Evolutionary conservation across 64 coral and sea anemone species (phyloP).

Genomic region (Cladopsammia gracilis): DNA sequence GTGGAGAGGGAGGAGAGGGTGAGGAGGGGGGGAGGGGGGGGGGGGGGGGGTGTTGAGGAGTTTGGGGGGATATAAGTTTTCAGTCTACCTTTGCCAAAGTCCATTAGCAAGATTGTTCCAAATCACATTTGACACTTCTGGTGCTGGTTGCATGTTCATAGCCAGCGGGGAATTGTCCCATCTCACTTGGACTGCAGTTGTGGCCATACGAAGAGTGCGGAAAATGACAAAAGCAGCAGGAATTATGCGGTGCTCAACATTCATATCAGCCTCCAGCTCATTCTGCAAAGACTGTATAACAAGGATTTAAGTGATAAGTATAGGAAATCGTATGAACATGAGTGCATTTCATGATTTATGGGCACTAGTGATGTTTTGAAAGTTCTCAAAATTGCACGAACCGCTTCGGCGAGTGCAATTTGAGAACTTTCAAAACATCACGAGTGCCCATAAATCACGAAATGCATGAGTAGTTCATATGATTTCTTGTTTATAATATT

Average conservation of each 20-base stretch:
- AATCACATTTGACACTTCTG: conserved; percentile 52
- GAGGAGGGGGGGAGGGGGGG: background rate
- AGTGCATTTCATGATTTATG: no score
- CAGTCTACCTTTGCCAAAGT: conserved; percentile 29
- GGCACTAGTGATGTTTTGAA: no score
- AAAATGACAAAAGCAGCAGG: conserved; percentile 66
- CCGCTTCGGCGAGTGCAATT: no score
- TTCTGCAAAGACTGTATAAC: background rate
- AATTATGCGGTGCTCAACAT: conserved; percentile 21
- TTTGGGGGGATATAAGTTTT: no score
- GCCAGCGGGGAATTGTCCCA: conserved; percentile 49
- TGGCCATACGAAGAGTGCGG: conserved; percentile 48
- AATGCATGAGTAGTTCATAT: no score
- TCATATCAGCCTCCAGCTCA: conserved; percentile 32
- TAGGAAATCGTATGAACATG: no score
- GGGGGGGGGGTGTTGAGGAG: no score
- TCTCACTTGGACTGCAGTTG: conserved; percentile 34
- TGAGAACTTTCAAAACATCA: no score
- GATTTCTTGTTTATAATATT: no score
- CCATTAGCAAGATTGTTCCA: conserved; percentile 50
- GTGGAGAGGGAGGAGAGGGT: background rate
- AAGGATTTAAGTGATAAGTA: background rate
- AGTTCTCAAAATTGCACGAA: no score
- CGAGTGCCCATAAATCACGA: no score
- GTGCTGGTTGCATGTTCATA: conserved; percentile 35